Base-by-base conservation (phyloP, 2,797 vertebrate genomes). In the Microctenopoma stevenorrisi region DNA sequence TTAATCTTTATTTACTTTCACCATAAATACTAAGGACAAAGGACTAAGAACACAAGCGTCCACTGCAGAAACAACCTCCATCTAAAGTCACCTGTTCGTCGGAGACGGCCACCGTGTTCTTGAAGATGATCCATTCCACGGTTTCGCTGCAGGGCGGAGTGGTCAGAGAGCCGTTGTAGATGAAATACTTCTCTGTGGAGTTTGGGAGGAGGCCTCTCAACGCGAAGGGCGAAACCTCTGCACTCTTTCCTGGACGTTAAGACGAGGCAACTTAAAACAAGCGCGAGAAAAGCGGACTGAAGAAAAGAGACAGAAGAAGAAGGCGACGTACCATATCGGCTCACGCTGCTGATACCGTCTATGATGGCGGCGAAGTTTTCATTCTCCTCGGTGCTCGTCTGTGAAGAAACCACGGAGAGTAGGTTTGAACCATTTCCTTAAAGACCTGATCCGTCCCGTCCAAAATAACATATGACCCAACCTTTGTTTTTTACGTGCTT, bases 61-160 rank as follows among this genome's bases (percentile, higher is more conserved):
- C 30, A 5, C 30, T 33, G 30, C 30, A 33, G 30, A 33, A 6
- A 33, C 28, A 28, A 28, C 28, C 30, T 33, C 3, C 30, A 33
- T 33, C 30, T 33, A 33, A 33, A 33, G 7, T 33, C 30, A 94
- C 94, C 94, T 95, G 94, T 7, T 81, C 51, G 3, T 97, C 95
- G 51, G 97, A 98, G 86, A 99, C 95, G 85, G 88, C 86, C 50
- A 93, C 95, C 0, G 95, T 94, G 76, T 96, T 94, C 91, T 96
- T 98, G 83, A 99, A 97, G 70, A 99, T 74, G 79, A 99, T 95
- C 98, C 98, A 99, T 89, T 98, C 95, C 2, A 98, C 96, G 0
- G 93, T 96, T 88, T 98, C 97, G 15, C 93, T 93, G 92, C 97
- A 99, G 7, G 97, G 97, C 11, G 98, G 98, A 14, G 92, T 91